Evolutionary conservation across 2,797 vertebrate genomes (phyloP).

Genomic region (Pantherophis alleghaniensis): DNA sequence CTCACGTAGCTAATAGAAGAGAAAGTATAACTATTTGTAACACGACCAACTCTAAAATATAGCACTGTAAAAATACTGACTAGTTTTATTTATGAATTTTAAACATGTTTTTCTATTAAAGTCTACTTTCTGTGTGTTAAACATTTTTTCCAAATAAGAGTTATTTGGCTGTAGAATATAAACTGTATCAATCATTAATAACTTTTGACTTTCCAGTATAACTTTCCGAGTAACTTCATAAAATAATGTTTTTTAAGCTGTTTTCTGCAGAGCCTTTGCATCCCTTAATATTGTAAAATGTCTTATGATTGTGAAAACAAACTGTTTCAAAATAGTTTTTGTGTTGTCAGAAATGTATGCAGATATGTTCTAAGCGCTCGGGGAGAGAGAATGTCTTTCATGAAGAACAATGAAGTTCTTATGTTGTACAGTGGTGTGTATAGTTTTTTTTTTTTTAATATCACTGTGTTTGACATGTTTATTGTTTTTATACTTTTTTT

Average conservation of each 20-base stretch:
- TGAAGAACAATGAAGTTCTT: background rate
- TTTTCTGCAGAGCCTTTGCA: background rate
- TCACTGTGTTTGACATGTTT: background rate
- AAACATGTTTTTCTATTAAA: fast-evolving
- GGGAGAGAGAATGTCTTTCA: background rate
- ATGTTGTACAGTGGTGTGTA: background rate
- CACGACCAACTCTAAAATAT: slow-evolving; percentile 50
- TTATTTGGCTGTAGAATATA: slow-evolving; percentile 11
- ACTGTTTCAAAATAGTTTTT: background rate
- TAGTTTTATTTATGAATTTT: background rate
- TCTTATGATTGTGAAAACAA: background rate
- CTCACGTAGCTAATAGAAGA: slow-evolving; percentile 83
- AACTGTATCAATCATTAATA: background rate
- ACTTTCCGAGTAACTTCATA: background rate
- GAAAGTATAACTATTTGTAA: slow-evolving; percentile 78
- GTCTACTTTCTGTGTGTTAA: background rate
- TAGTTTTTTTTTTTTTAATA: background rate
- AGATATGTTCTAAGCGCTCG: background rate
- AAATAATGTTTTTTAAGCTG: background rate
- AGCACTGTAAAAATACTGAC: background rate
- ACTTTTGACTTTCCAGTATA: background rate
- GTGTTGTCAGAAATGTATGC: background rate
- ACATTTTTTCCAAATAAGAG: background rate
- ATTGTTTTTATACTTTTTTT: background rate
- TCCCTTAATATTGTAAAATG: background rate